Conservation (phyloP, 2,888 invertebrate genomes). For the Drosophila koepferae region DNA sequence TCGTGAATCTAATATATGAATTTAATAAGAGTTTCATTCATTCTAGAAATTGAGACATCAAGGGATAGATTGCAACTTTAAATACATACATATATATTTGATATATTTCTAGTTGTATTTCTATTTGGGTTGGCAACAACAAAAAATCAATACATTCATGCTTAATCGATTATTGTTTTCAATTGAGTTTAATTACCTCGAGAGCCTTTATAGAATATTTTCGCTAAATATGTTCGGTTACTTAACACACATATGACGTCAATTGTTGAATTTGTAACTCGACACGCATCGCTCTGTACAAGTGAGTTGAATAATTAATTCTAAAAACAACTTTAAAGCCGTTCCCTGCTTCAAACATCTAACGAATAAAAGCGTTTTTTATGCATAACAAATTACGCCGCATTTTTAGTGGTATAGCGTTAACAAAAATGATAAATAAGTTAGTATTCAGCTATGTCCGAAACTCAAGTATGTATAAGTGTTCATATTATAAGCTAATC, state of each 20-base stretch:
- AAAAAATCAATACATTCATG: neutral
- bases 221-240: neutral
- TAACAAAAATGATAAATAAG: conserved; percentile 3
- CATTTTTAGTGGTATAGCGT: neutral
- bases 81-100: neutral
- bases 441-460: neutral
- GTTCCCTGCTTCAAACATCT: too few relatives aligned
- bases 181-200: neutral
- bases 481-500: too few relatives aligned
- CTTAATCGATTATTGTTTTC: neutral
- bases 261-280: neutral
- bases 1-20: too few relatives aligned
- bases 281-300: neutral
- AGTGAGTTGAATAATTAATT: neutral
- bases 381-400: neutral
- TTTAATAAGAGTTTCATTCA: too few relatives aligned
- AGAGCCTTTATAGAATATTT: neutral
- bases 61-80: too few relatives aligned
- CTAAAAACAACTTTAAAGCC: neutral
- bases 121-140: neutral
- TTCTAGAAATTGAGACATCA: too few relatives aligned
- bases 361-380: neutral
- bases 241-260: conserved; percentile 7
- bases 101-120: neutral
- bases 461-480: neutral